phyloP scores from a whole-genome alignment of 2,888 invertebrate genomes.

The Heliconius hortense region DNA sequence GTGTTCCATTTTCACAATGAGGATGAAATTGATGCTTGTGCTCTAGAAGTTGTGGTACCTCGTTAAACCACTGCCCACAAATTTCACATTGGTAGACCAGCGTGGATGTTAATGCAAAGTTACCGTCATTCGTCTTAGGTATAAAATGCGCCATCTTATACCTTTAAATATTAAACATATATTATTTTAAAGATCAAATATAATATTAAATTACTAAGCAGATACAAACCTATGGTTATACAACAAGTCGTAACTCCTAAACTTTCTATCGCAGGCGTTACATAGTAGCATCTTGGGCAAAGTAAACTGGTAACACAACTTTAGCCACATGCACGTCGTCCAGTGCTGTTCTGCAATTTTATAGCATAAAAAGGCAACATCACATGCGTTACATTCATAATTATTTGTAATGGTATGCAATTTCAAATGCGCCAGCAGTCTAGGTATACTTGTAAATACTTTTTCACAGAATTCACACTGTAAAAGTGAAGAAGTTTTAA shows the following conservation, averaged over 20 bases:
- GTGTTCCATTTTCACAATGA: slow-evolving; percentile 52
- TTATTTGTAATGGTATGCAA: slow-evolving; percentile 84
- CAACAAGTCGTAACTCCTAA: slow-evolving; percentile 73
- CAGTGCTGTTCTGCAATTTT: slow-evolving; percentile 72
- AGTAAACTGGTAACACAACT: slow-evolving; percentile 65
- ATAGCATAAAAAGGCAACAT: slow-evolving; percentile 63
- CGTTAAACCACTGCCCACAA: slow-evolving; percentile 64
- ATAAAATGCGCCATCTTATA: slow-evolving; percentile 73
- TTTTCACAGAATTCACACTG: slow-evolving; percentile 77
- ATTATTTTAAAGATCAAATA: not conserved
- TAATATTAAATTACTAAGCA: slow-evolving; percentile 5
- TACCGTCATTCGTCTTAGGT: slow-evolving; percentile 57
- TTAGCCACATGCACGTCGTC: slow-evolving; percentile 68
- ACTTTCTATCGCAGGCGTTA: slow-evolving; percentile 75
- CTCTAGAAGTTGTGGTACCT: slow-evolving; percentile 56
- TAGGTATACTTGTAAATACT: slow-evolving; percentile 73
- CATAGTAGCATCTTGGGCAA: slow-evolving; percentile 72
- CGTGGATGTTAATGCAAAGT: slow-evolving; percentile 48
- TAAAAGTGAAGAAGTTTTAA: slow-evolving; percentile 71
- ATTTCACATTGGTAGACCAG: slow-evolving; percentile 74
- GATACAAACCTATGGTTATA: slow-evolving; percentile 72
- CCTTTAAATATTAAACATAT: slow-evolving; percentile 47
- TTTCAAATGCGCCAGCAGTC: slow-evolving; percentile 69
- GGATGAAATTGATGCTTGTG: slow-evolving; percentile 68
- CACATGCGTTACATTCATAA: slow-evolving; percentile 84